Conservation (phyloP, 2,888 invertebrate species). For the Meteorus cinctellus region DNA sequence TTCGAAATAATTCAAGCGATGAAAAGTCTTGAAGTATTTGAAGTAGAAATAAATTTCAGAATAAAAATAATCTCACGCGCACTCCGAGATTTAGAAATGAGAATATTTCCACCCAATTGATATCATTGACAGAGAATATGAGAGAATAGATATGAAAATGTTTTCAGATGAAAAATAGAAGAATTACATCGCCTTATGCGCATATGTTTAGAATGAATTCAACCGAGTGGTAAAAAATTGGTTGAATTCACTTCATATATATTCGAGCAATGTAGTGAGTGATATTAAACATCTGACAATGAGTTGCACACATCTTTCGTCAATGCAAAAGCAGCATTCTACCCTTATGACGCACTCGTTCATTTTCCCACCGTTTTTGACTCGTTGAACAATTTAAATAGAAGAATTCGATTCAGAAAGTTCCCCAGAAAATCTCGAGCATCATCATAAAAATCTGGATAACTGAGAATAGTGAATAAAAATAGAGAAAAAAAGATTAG, state of each 20-base stretch:
- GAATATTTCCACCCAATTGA: not conserved
- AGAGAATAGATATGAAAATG: not conserved
- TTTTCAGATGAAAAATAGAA: not conserved
- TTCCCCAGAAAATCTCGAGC: conserved; percentile 46
- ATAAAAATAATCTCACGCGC: no score
- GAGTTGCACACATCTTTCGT: not conserved
- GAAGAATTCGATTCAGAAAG: conserved; percentile 47
- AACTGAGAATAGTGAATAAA: not conserved
- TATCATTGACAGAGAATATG: not conserved
- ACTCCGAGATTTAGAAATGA: no score
- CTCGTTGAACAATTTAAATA: not conserved
- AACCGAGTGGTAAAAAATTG: not conserved
- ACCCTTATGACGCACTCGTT: not conserved
- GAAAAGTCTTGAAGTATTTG: no score
- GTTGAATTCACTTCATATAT: conserved; percentile 5
- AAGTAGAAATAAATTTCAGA: no score
- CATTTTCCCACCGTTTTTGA: not conserved
- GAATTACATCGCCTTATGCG: not conserved
- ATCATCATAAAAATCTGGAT: not conserved
- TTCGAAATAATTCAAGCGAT: no score
- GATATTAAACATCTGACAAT: not conserved
- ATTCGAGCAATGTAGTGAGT: not conserved
- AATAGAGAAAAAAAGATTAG: not conserved
- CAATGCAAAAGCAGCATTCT: not conserved
- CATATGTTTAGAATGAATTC: conserved; percentile 4